Percentiles rank a stretch among this genome's conserved stretches.
phyloP scores from a whole-genome alignment of 2,888 invertebrate genomes.

The Drosophila borborema region DNA sequence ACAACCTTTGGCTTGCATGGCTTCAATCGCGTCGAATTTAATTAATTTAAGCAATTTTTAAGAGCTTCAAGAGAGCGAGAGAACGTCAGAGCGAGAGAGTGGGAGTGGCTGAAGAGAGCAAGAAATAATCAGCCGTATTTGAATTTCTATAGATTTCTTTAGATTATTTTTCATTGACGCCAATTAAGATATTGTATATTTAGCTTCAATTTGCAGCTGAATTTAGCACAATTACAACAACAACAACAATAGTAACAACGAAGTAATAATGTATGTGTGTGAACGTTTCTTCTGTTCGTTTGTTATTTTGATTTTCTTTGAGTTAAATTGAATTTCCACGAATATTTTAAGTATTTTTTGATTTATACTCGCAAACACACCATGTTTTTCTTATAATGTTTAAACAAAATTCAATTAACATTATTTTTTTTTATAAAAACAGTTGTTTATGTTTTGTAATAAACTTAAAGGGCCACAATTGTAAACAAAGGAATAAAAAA shows the following conservation, averaged over 20 bases:
- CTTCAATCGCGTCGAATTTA: conserved; percentile 19
- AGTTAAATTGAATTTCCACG: conserved; percentile 21
- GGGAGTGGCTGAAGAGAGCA: not conserved
- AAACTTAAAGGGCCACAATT: conserved; percentile 53
- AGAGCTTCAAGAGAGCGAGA: conserved; percentile 1
- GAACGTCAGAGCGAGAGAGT: not conserved
- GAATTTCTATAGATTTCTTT: conserved; percentile 26
- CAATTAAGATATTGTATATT: conserved; percentile 54
- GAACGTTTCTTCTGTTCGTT: conserved; percentile 5
- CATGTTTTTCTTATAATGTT: not conserved
- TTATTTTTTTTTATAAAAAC: conserved; percentile 50
- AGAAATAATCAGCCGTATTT: not conserved
- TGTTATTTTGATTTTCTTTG: conserved; percentile 17
- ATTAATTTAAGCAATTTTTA: conserved; percentile 34
- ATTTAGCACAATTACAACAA: conserved; percentile 34
- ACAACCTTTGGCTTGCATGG: conserved; percentile 8
- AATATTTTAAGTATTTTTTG: conserved; percentile 11
- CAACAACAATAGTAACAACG: conserved; percentile 20
- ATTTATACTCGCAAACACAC: conserved; percentile 10
- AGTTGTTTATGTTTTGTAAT: conserved; percentile 45
- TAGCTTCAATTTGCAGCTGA: conserved; percentile 37
- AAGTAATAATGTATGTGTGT: not conserved
- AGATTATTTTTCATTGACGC: conserved; percentile 41
- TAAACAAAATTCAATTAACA: not conserved
- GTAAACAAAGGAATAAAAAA: conserved; percentile 47